Percentiles rank a stretch among this genome's conserved stretches.
Evolutionary conservation across 2,888 invertebrate species (phyloP).

Genomic region (Drosophila stalkeri): DNA sequence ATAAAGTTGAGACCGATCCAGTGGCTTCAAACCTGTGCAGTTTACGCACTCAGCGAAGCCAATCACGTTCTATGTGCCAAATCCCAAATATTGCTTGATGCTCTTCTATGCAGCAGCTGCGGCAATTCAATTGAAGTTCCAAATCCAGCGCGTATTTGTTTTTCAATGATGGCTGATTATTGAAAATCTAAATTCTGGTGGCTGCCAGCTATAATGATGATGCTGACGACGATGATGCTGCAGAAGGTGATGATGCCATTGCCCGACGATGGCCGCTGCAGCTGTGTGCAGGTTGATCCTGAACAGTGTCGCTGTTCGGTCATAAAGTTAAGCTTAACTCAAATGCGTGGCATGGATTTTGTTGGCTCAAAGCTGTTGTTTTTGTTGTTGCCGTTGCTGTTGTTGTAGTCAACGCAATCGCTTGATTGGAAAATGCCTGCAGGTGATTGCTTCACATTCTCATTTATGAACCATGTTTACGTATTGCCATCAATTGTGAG

Average conservation of each 20-base stretch:
- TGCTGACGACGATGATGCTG: constrained; percentile 27
- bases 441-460: constrained; percentile 73
- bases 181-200: constrained; percentile 77
- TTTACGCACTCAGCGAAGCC: constrained; percentile 68
- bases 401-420: constrained; percentile 45
- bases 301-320: constrained; percentile 35
- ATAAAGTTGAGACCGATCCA: constrained; percentile 14
- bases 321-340: constrained; percentile 69
- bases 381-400: neutral
- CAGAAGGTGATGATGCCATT: constrained; percentile 20
- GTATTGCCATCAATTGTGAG: constrained; percentile 34
- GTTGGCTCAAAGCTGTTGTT: constrained; percentile 7
- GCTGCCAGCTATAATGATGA: constrained; percentile 45
- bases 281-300: constrained; percentile 26
- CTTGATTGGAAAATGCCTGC: constrained; percentile 76
- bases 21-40: constrained; percentile 44
- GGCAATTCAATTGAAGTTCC: constrained; percentile 66
- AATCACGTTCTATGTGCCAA: constrained; percentile 68
- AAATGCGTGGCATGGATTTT: constrained; percentile 51
- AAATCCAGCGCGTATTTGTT: constrained; percentile 77
- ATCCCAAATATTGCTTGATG: constrained; percentile 50
- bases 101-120: constrained; percentile 17
- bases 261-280: constrained; percentile 32
- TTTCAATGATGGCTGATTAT: constrained; percentile 81
- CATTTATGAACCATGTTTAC: constrained; percentile 63